These are phyloP conservation scores for Diadophis punctatus DNA, from an alignment of 2,113 vertebrate genomes.

Conservation along the genomic window DNA sequence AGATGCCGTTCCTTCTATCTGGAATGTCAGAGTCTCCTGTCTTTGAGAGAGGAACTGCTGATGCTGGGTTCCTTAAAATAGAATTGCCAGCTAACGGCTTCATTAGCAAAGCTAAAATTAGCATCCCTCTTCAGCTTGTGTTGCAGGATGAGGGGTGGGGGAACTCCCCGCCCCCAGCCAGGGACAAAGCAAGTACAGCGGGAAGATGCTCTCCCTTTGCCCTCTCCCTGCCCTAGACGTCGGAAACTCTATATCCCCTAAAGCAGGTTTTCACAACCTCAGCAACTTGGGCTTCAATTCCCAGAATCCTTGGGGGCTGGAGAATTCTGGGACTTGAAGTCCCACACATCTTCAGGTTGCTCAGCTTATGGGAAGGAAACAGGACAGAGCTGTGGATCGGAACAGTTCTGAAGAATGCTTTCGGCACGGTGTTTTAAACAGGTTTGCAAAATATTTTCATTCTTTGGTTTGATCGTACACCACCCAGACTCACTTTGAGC, in stretches of 20 bases:
- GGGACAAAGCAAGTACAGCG: background rate
- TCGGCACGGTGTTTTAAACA: fast-evolving
- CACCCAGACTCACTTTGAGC: background rate
- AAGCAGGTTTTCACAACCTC: background rate
- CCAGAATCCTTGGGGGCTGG: background rate
- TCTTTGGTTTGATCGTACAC: background rate
- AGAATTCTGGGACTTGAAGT: background rate
- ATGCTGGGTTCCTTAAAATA: slow-evolving; percentile 70
- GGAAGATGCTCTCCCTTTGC: background rate
- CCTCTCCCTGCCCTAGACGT: background rate
- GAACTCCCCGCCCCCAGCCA: background rate
- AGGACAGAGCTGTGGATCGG: background rate
- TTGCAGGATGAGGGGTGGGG: background rate
- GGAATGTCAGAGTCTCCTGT: slow-evolving; percentile 23
- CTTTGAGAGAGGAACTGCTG: slow-evolving; percentile 58
- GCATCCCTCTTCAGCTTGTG: slow-evolving; percentile 23
- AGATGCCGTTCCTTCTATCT: no score
- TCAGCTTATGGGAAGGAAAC: background rate
- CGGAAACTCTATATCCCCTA: background rate
- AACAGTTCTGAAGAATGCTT: background rate
- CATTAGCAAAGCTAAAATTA: slow-evolving; percentile 72
- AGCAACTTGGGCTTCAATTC: background rate
- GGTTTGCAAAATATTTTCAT: background rate
- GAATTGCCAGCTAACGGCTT: slow-evolving; percentile 57
- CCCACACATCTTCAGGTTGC: background rate